Evolutionary conservation across 2,797 vertebrate genomes (phyloP).

Genomic region (Pipistrellus pygmaeus): DNA sequence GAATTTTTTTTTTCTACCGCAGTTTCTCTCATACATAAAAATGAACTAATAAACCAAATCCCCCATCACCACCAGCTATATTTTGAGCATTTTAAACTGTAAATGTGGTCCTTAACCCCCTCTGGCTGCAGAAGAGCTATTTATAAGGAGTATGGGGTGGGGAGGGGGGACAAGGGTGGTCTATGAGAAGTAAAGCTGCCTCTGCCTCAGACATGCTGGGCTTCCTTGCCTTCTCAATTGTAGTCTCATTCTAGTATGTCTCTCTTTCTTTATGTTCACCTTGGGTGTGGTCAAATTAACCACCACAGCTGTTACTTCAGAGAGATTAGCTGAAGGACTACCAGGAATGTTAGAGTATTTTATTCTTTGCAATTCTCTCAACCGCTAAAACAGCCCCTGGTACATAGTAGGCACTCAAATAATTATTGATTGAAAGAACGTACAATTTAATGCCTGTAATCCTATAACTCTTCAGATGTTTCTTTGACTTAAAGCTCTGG

Average conservation of each 20-base stretch:
- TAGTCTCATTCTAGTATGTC: neutral
- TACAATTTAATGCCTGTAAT: neutral
- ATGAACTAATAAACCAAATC: slow-evolving; percentile 77
- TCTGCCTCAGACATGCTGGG: neutral
- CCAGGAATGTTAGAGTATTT: neutral
- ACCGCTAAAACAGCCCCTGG: neutral
- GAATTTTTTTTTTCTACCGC: slow-evolving; percentile 65
- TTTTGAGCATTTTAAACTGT: slow-evolving; percentile 56
- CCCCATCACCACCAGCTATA: slow-evolving; percentile 54
- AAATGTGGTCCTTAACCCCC: slow-evolving; percentile 46
- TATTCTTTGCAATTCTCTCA: neutral
- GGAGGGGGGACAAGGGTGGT: neutral
- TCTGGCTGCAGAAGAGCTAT: slow-evolving; percentile 36
- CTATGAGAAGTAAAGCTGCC: neutral
- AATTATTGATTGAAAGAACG: neutral
- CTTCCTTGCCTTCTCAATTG: neutral
- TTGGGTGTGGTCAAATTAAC: slow-evolving; percentile 27
- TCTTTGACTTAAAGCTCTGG: neutral
- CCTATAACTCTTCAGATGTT: neutral
- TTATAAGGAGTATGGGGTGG: neutral
- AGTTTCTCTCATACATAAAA: slow-evolving; percentile 81
- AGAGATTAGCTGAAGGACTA: neutral
- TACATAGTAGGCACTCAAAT: neutral
- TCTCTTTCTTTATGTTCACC: neutral
- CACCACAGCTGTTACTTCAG: neutral